Conservation (phyloP, 2,797 vertebrate species). For the Caiman crocodilus region DNA sequence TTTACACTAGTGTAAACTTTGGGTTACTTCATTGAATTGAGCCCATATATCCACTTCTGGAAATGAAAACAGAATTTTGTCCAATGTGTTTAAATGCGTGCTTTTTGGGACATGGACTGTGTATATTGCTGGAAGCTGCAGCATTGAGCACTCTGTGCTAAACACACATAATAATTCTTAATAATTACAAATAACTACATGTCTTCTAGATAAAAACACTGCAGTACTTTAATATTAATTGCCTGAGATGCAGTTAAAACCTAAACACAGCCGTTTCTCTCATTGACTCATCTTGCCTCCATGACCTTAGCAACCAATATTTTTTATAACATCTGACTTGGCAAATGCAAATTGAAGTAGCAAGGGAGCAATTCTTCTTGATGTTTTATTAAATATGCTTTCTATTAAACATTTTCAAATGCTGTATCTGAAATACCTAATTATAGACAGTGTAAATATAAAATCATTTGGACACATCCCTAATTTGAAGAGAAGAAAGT, state of each 20-base stretch:
- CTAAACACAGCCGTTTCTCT: neutral
- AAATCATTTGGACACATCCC: neutral
- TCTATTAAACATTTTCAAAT: slow-evolving; percentile 39
- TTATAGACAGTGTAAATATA: neutral
- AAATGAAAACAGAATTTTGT: neutral
- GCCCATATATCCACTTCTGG: neutral
- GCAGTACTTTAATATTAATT: neutral
- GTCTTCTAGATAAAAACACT: neutral
- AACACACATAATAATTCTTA: neutral
- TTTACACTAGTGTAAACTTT: neutral
- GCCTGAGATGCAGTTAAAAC: slow-evolving; percentile 24
- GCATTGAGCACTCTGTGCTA: slow-evolving; percentile 5
- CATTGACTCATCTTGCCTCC: neutral
- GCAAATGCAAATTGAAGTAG: slow-evolving; percentile 53
- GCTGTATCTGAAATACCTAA: slow-evolving; percentile 26
- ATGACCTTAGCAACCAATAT: slow-evolving; percentile 18
- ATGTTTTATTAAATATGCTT: slow-evolving; percentile 47
- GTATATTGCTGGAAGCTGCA: slow-evolving; percentile 9
- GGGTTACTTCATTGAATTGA: neutral
- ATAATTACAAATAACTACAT: neutral
- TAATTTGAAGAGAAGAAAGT: slow-evolving; percentile 12
- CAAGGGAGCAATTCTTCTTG: slow-evolving; percentile 18
- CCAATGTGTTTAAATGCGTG: neutral
- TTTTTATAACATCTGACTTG: slow-evolving; percentile 39
- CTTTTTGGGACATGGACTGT: neutral